Percentiles rank a stretch among this genome's conserved stretches.
phyloP scores from a whole-genome alignment of 2,113 vertebrate species.

The Rousettus leschenaultii region DNA sequence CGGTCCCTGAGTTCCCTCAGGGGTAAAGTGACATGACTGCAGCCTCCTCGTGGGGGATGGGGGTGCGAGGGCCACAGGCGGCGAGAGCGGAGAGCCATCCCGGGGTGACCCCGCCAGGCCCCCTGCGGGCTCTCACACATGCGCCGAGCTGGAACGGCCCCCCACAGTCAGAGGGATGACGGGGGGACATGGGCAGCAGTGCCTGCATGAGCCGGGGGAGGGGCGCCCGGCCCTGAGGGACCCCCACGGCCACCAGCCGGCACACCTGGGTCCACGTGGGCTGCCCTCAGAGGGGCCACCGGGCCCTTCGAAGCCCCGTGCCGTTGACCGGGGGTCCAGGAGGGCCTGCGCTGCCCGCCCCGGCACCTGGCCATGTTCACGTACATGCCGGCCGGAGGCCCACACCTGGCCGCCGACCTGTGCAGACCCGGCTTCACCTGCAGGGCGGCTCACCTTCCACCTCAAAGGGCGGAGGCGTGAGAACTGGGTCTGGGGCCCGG shows the following conservation, averaged over 20 bases:
- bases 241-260: neutral
- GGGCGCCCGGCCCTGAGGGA: neutral
- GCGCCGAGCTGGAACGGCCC: fast-evolving
- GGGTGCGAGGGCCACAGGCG: too few relatives aligned
- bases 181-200: neutral
- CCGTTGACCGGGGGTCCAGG: too few relatives aligned
- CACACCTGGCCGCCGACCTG: too few relatives aligned
- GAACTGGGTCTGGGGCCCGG: too few relatives aligned
- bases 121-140: neutral
- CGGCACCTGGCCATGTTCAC: neutral
- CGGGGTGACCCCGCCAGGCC: neutral
- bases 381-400: neutral
- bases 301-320: too few relatives aligned
- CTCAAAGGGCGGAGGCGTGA: too few relatives aligned
- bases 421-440: too few relatives aligned
- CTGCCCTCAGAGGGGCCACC: too few relatives aligned
- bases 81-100: neutral
- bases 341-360: too few relatives aligned
- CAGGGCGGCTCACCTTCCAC: too few relatives aligned
- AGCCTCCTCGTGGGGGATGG: neutral
- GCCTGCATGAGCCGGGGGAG: fast-evolving
- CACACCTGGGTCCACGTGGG: neutral
- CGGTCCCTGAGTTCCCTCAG: neutral
- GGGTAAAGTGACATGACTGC: neutral
- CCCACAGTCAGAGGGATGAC: neutral